phyloP scores from a whole-genome alignment of 2,888 invertebrate species.

The Neocrepidodera transversa region DNA sequence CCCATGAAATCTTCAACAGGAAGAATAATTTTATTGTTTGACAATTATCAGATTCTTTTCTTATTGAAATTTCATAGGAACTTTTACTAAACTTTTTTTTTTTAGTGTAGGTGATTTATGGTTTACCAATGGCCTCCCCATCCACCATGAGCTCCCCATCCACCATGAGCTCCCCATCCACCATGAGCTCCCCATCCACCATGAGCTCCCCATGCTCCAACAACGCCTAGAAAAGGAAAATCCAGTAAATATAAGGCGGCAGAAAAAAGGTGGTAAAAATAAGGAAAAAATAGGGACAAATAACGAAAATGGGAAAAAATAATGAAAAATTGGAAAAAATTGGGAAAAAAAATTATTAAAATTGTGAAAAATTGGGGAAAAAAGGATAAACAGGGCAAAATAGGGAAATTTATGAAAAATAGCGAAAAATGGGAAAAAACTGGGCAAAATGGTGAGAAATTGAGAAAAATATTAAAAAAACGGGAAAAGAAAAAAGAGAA shows the following conservation, averaged over 20 bases:
- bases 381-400: too few relatives aligned
- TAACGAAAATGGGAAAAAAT: not conserved
- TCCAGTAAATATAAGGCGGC: not conserved
- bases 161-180: constrained; percentile 5
- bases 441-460: too few relatives aligned
- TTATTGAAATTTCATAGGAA: constrained; percentile 17
- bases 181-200: constrained; percentile 23
- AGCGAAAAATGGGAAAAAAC: too few relatives aligned
- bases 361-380: not conserved
- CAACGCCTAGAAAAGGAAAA: constrained; percentile 15
- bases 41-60: not conserved
- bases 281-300: not conserved
- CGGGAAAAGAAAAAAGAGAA: too few relatives aligned
- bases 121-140: constrained; percentile 32
- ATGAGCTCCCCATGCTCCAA: constrained; percentile 25
- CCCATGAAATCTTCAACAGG: constrained; percentile 19
- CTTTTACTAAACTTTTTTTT: constrained; percentile 14
- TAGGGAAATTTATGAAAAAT: not conserved
- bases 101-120: not conserved
- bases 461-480: too few relatives aligned
- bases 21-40: constrained; percentile 10
- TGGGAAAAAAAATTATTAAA: not conserved
- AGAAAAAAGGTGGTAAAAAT: not conserved
- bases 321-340: too few relatives aligned
- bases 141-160: constrained; percentile 16